Evolutionary conservation across 2,888 invertebrate species (phyloP).

Genomic region (Exocentrus adspersus): DNA sequence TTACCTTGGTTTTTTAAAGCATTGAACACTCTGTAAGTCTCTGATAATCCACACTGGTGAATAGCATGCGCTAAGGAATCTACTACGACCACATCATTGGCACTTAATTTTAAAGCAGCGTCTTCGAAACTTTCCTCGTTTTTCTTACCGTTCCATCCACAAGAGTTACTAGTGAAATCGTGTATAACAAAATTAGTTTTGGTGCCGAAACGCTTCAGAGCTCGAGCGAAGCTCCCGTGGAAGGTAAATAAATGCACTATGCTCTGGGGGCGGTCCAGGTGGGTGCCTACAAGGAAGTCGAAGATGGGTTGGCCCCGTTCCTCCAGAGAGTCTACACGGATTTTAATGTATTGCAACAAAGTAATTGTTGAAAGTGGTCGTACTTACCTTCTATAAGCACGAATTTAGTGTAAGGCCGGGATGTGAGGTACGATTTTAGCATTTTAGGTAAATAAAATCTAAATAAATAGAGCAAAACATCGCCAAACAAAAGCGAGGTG

Average conservation of each 20-base stretch:
- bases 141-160: slow-evolving; percentile 39
- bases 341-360: slow-evolving; percentile 23
- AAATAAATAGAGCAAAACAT: not conserved
- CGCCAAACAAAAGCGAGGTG: not conserved
- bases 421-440: slow-evolving; percentile 55
- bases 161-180: slow-evolving; percentile 51
- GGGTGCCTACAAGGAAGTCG: slow-evolving; percentile 50
- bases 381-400: slow-evolving; percentile 57
- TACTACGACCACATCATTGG: slow-evolving; percentile 52
- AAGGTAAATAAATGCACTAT: slow-evolving; percentile 55
- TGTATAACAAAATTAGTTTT: slow-evolving; percentile 36
- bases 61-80: slow-evolving; percentile 57
- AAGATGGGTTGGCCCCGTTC: slow-evolving; percentile 49
- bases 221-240: slow-evolving; percentile 50
- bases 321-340: slow-evolving; percentile 54
- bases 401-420: slow-evolving; percentile 55
- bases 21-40: slow-evolving; percentile 53
- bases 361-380: not conserved
- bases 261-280: slow-evolving; percentile 44
- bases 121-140: slow-evolving; percentile 37
- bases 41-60: slow-evolving; percentile 50
- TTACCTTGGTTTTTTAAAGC: slow-evolving; percentile 54
- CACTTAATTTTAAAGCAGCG: slow-evolving; percentile 37
- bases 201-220: slow-evolving; percentile 25
- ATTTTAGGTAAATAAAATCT: slow-evolving; percentile 39